phyloP scores from a whole-genome alignment of 1,140 invertebrate genomes.

The Calliopsis andreniformis region DNA sequence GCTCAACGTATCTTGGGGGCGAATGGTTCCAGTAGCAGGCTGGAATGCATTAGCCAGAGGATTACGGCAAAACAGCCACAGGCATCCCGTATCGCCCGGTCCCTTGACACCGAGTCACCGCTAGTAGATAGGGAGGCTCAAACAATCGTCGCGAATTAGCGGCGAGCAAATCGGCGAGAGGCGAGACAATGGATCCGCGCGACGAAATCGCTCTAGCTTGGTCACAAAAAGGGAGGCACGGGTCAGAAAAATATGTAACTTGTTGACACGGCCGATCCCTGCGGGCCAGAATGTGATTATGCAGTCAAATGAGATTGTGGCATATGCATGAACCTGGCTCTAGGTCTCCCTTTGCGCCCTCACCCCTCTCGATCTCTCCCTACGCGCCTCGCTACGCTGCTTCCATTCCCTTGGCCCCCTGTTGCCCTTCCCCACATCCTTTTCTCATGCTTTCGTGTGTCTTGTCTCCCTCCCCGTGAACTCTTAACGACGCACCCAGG shows the following conservation, averaged over 20 bases:
- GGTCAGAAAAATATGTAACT: constrained; percentile 77
- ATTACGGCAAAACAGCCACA: constrained; percentile 40
- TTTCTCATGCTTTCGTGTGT: constrained; percentile 13
- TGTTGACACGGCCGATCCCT: constrained; percentile 79
- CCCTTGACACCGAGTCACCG: not conserved
- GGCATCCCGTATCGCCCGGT: constrained; percentile 13
- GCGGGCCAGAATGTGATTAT: constrained; percentile 78
- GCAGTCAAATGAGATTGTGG: constrained; percentile 82
- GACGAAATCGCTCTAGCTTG: not conserved
- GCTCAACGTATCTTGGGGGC: not conserved
- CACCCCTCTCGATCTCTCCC: constrained; percentile 40
- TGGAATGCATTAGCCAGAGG: constrained; percentile 20
- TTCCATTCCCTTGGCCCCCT: constrained; percentile 9
- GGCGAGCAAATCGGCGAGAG: constrained; percentile 23
- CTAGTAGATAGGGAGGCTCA: constrained; percentile 21
- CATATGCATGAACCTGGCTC: constrained; percentile 78
- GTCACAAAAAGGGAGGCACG: constrained; percentile 43
- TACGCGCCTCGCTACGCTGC: constrained; percentile 1
- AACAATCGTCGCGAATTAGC: constrained; percentile 60
- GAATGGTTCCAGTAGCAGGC: constrained; percentile 16
- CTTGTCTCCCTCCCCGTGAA: constrained; percentile 13
- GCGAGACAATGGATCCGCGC: constrained; percentile 37
- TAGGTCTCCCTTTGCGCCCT: constrained; percentile 43
- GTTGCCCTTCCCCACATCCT: not conserved
- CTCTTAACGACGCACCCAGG: constrained; percentile 62